A percentile compares a stretch with the other conserved stretches of the same genome.
These are phyloP conservation scores for Pterobdella sp. DNA, from an alignment of 2,888 invertebrate genomes.

Conservation along the genomic window DNA sequence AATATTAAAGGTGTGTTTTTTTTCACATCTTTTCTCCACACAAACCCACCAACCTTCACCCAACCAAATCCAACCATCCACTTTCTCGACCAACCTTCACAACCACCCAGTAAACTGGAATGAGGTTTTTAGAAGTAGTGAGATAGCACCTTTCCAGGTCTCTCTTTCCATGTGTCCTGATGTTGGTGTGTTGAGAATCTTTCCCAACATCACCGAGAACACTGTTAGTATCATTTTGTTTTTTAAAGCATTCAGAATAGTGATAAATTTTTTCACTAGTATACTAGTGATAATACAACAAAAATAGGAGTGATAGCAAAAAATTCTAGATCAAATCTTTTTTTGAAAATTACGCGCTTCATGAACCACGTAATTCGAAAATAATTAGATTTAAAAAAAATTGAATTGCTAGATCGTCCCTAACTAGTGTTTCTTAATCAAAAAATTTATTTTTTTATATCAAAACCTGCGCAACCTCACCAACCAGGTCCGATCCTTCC, in stretches of 20 bases:
- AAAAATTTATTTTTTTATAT: too few species aligned
- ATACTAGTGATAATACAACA: too few species aligned
- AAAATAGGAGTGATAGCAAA: too few species aligned
- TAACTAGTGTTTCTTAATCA: too few species aligned
- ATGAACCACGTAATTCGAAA: too few species aligned
- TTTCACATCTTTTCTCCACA: too few species aligned
- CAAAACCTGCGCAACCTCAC: too few species aligned
- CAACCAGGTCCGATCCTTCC: constrained; percentile 52
- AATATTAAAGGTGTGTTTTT: constrained; percentile 42
- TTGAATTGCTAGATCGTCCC: too few species aligned
- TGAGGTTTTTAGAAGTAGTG: constrained; percentile 60
- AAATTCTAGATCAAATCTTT: too few species aligned
- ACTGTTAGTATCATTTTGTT: constrained; percentile 55
- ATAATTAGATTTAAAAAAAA: too few species aligned
- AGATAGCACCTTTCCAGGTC: constrained; percentile 63
- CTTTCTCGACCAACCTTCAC: not conserved
- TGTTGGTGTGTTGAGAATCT: constrained; percentile 76
- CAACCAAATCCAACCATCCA: not conserved
- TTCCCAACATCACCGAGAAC: constrained; percentile 78
- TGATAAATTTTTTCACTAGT: not conserved
- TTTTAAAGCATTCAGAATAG: constrained; percentile 53
- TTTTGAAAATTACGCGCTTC: too few species aligned
- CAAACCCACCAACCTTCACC: not conserved
- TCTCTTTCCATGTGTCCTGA: constrained; percentile 67
- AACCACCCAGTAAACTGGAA: constrained; percentile 58